phyloP scores from a whole-genome alignment of 2,888 invertebrate species.

The Lucinisca nassula region DNA sequence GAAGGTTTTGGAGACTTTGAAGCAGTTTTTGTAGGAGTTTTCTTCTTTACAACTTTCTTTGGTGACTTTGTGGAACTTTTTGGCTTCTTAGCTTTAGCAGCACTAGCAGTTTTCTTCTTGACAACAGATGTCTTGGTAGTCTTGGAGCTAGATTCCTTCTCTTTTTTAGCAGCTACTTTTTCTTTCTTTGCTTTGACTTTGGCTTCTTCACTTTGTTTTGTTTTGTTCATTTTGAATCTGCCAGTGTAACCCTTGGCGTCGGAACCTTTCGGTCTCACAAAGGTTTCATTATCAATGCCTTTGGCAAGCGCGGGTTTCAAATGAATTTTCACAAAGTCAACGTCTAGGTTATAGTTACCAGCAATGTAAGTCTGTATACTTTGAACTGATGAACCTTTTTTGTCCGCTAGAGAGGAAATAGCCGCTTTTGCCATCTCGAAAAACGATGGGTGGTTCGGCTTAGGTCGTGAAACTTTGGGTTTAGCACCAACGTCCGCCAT shows the following conservation, averaged over 20 bases:
- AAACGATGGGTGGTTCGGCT: slow-evolving; percentile 68
- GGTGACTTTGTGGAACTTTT: not conserved
- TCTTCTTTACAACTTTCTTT: not conserved
- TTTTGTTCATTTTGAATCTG: slow-evolving; percentile 69
- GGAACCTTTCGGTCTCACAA: slow-evolving; percentile 74
- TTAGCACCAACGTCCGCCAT: slow-evolving; percentile 55
- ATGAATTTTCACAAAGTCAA: slow-evolving; percentile 56
- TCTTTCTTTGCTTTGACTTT: slow-evolving; percentile 53
- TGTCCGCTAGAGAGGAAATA: slow-evolving; percentile 61
- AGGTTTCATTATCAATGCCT: slow-evolving; percentile 69
- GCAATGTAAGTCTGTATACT: slow-evolving; percentile 75
- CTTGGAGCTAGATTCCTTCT: not conserved
- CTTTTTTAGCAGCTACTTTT: slow-evolving; percentile 29
- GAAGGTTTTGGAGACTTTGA: not conserved
- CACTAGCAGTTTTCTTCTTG: not conserved
- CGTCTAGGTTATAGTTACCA: slow-evolving; percentile 74
- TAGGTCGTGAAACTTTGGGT: slow-evolving; percentile 52
- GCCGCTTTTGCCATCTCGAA: slow-evolving; percentile 74
- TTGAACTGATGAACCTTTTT: slow-evolving; percentile 75
- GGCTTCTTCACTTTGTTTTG: slow-evolving; percentile 42
- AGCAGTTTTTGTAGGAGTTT: not conserved
- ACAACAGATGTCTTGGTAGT: not conserved
- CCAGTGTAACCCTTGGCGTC: slow-evolving; percentile 70
- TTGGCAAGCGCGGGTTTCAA: slow-evolving; percentile 74
- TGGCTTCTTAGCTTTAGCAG: not conserved